phyloP scores from a whole-genome alignment of 2,113 vertebrate genomes.

The Polypterus senegalus region DNA sequence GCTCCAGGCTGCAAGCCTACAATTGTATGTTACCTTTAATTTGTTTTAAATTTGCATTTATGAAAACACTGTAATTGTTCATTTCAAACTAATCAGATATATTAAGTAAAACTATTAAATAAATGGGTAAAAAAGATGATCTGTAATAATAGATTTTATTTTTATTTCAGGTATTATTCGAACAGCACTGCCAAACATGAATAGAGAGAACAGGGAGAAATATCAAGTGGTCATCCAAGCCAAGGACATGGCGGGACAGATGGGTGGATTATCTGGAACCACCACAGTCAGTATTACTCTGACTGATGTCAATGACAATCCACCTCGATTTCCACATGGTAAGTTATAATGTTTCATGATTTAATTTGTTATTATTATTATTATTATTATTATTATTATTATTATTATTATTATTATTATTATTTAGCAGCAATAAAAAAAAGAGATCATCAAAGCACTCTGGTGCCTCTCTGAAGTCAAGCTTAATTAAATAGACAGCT shows the following conservation, averaged over 20 bases:
- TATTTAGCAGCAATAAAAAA: too few species aligned
- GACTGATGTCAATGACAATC: slow-evolving; percentile 85
- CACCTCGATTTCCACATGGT: slow-evolving; percentile 85
- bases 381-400: slow-evolving; percentile 1
- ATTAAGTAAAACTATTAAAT: too few species aligned
- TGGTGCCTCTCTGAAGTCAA: slow-evolving; percentile 21
- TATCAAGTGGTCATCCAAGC: slow-evolving; percentile 95
- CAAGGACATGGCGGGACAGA: slow-evolving; percentile 95
- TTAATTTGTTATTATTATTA: slow-evolving; percentile 10
- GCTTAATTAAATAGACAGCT: slow-evolving; percentile 43
- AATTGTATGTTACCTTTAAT: too few species aligned
- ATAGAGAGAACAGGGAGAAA: slow-evolving; percentile 77
- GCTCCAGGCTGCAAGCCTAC: too few species aligned
- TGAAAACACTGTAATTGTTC: too few species aligned
- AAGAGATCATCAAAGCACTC: slow-evolving; percentile 11
- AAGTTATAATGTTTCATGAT: slow-evolving; percentile 31
- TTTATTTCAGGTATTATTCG: slow-evolving; percentile 71
- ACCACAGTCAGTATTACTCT: slow-evolving; percentile 84
- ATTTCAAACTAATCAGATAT: too few species aligned
- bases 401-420: slow-evolving; percentile 1
- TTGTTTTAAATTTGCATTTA: too few species aligned
- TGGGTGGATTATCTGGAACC: slow-evolving; percentile 86
- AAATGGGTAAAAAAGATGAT: too few species aligned
- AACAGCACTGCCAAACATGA: slow-evolving; percentile 87
- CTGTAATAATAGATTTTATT: too few species aligned